These are phyloP conservation scores for Clusia tigrina DNA, from an alignment of 2,888 invertebrate genomes.

Conservation along the genomic window DNA sequence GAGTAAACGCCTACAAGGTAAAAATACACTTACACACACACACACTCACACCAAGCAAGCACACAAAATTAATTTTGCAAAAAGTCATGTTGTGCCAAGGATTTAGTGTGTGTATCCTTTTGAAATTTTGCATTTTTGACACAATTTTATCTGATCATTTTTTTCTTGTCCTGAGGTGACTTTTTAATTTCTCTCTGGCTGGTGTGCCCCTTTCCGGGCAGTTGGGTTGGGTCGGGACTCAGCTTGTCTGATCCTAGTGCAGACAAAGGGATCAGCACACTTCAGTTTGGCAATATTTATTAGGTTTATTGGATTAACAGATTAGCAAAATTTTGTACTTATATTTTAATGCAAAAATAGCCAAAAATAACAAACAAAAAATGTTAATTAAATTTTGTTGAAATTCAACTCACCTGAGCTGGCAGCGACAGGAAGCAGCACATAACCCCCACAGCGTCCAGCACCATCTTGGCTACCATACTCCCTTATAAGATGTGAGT, in stretches of 20 bases:
- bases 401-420: too few relatives aligned
- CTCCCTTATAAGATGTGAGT: too few relatives aligned
- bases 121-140: conserved; percentile 34
- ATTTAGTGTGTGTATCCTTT: conserved; percentile 35
- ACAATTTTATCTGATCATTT: conserved; percentile 47
- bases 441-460: too few relatives aligned
- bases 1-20: conserved; percentile 61
- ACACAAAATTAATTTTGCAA: conserved; percentile 24
- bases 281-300: conserved; percentile 59
- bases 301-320: conserved; percentile 59
- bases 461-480: too few relatives aligned
- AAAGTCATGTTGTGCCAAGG: conserved; percentile 59
- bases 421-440: too few relatives aligned
- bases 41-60: conserved; percentile 9
- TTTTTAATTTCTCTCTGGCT: conserved; percentile 28
- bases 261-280: conserved; percentile 46
- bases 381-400: too few relatives aligned
- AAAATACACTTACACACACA: too few relatives aligned
- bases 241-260: conserved; percentile 42
- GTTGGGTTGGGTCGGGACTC: conserved; percentile 12
- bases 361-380: too few relatives aligned
- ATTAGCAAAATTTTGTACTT: too few relatives aligned
- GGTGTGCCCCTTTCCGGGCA: not conserved
- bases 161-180: conserved; percentile 24
- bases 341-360: too few relatives aligned